Evolutionary conservation across 2,797 vertebrate genomes (phyloP), one percentile per base, ranked within the genome.

Genomic region (Coracias cyanogaster): DNA sequence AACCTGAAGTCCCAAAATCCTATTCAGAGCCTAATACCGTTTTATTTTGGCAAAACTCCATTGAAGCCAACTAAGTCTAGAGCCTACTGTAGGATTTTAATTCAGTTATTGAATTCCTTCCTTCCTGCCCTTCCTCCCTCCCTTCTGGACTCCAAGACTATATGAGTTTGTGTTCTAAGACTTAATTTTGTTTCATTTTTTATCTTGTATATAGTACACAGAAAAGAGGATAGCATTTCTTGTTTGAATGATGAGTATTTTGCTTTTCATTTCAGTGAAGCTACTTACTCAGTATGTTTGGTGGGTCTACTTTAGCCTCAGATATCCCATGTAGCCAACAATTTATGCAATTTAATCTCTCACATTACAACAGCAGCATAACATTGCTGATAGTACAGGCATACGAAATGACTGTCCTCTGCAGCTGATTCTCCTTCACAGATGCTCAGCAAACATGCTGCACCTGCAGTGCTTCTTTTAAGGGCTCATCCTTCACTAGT

Each of bases 141-240:
- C 60, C 41, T 54, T 73, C 82, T 60, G 25, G 79, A 77, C 51
- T 71, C 28, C 25, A 37, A 74, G 41, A 5, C 57, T 70, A 43
- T 16, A 51, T 67, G 48, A 87, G 16, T 45, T 16, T 57, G 17
- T 41, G 33, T 70, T 88, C 28, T 35, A 54, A 43, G 37, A 58
- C 48, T 85, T 77, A 54, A 41, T 77, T 80, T 80, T 60, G 13
- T 84, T 91, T 80, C 9, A 15, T 35, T 73, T 82, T 89, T 85
- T 29, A 29, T 65, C 26, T 61, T 76, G 21, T 33, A 48, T 37
- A 28, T 8, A 57, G 20, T 13, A 65, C 37, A 28, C 28, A 82
- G 79, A 77, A 87, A 66, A 96, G 15, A 85, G n/a, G 17, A 9
- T 41, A 92, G 25, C 17, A 89, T 70, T 82, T 93, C 25, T 60